A percentile compares a stretch with the other conserved stretches of the same genome.
phyloP scores from a whole-genome alignment of 2,888 invertebrate species.

The Chrysolina haemoptera region DNA sequence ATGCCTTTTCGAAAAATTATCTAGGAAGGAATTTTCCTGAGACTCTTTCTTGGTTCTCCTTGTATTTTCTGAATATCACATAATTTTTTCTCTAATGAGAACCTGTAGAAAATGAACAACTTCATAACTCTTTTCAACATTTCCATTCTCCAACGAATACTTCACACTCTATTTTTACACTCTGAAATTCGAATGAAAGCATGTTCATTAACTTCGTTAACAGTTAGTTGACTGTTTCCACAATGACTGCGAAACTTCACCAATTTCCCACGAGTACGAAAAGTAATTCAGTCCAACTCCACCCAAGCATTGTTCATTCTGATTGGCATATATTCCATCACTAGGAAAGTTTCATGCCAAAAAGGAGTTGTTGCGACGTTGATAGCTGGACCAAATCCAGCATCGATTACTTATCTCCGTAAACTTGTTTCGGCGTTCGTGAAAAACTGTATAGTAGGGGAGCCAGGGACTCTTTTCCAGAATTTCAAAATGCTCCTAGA shows the following conservation, averaged over 20 bases:
- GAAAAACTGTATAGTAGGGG: background rate
- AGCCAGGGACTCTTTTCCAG: background rate
- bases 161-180: no score
- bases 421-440: conserved; percentile 1
- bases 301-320: background rate
- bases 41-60: no score
- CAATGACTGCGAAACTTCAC: background rate
- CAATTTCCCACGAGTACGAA: background rate
- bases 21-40: no score
- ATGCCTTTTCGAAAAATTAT: no score
- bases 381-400: conserved; percentile 6
- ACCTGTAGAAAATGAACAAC: no score
- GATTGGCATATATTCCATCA: conserved; percentile 9
- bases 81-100: no score
- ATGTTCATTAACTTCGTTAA: background rate
- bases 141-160: no score
- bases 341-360: background rate
- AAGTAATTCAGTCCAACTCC: background rate
- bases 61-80: no score
- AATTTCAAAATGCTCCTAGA: no score
- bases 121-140: no score
- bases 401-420: conserved; percentile 6
- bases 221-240: background rate
- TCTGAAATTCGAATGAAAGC: background rate
- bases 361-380: conserved; percentile 5